Evolutionary conservation across 2,888 invertebrate genomes (phyloP).

Genomic region (Resseliella maxima): DNA sequence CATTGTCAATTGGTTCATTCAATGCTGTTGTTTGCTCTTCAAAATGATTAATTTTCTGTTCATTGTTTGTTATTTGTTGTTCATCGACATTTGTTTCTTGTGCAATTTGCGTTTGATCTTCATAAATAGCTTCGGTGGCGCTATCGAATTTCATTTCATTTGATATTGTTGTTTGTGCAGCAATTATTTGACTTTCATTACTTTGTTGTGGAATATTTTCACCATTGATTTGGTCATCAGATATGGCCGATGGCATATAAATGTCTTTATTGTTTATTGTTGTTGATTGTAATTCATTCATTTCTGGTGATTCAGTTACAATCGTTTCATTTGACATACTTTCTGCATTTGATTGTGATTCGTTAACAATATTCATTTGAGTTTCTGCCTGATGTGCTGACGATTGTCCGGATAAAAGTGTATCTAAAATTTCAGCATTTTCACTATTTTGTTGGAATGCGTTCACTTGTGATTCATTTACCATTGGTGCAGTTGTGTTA

Average conservation of each 20-base stretch:
- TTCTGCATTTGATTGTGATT: neutral
- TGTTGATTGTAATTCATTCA: neutral
- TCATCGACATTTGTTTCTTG: neutral
- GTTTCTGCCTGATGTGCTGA: neutral
- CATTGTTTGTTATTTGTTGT: neutral
- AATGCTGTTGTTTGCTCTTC: constrained; percentile 30
- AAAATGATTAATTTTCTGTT: neutral
- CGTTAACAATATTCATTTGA: neutral
- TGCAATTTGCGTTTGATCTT: neutral
- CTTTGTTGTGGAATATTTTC: neutral
- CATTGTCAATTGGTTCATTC: constrained; percentile 20
- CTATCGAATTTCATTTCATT: neutral
- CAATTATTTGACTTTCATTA: constrained; percentile 49
- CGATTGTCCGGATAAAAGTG: neutral
- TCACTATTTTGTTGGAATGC: constrained; percentile 4
- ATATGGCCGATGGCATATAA: too few species aligned
- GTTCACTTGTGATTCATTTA: neutral
- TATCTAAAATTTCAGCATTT: constrained; percentile 27
- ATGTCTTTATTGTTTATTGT: neutral
- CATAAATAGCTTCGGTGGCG: neutral
- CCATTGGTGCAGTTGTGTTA: neutral
- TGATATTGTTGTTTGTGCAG: constrained; percentile 36
- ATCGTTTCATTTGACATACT: neutral
- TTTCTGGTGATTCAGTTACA: neutral
- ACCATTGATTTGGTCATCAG: neutral